Conservation (phyloP, 2,797 vertebrate species). For the Tinamus major region DNA sequence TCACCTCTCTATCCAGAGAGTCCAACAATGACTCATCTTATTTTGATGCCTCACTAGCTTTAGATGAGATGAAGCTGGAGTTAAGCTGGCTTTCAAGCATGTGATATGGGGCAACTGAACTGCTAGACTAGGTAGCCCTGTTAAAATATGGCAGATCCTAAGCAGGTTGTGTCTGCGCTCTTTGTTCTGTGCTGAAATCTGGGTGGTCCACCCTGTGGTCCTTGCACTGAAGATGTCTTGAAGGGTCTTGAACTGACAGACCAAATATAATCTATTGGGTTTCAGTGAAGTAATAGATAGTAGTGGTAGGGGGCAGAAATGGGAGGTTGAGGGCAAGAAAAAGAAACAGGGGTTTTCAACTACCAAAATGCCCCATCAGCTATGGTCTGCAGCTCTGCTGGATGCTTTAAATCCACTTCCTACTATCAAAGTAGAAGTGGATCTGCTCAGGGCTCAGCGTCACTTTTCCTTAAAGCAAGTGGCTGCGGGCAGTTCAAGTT, state of each 20-base stretch:
- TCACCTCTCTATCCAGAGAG: too few relatives aligned
- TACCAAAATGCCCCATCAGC: conserved; percentile 32
- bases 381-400: not conserved
- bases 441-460: conserved; percentile 32
- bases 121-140: not conserved
- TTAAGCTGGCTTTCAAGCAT: not conserved
- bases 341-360: not conserved
- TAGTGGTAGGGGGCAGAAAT: not conserved
- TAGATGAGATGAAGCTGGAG: not conserved
- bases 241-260: not conserved
- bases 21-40: not conserved
- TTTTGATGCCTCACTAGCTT: not conserved
- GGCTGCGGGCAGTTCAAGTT: conserved; percentile 17
- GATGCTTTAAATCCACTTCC: conserved; percentile 49
- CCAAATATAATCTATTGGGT: not conserved
- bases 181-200: not conserved
- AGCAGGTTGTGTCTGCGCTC: not conserved
- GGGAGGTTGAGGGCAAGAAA: not conserved
- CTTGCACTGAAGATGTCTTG: not conserved
- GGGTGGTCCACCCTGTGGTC: not conserved
- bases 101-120: not conserved
- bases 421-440: conserved; percentile 40
- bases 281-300: not conserved
- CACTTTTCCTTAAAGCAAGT: conserved; percentile 60
- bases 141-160: not conserved